Evolutionary conservation across 2,888 invertebrate genomes (phyloP).

Genomic region (Melipona bicolor): DNA sequence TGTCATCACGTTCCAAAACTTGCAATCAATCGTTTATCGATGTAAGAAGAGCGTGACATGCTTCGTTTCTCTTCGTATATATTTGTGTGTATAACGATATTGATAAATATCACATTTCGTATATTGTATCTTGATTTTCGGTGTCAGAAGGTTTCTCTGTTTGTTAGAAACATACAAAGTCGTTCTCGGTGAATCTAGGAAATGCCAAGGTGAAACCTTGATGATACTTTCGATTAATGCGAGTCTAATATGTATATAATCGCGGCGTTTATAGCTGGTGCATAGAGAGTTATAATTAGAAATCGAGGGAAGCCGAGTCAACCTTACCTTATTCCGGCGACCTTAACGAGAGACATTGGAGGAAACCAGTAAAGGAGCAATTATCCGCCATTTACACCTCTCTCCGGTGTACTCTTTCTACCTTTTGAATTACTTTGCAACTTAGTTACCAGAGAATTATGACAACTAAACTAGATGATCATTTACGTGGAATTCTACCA

Average conservation of each 20-base stretch:
- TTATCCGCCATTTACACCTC: background rate
- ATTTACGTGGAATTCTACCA: too few species aligned
- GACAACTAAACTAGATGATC: background rate
- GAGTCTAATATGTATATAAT: conserved; percentile 38
- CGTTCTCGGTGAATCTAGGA: conserved; percentile 4
- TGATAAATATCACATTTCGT: background rate
- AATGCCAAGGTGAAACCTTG: conserved; percentile 44
- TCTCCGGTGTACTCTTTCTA: background rate
- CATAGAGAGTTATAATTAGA: conserved; percentile 54
- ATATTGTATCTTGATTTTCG: background rate
- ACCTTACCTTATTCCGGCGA: conserved; percentile 50
- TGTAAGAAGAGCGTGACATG: background rate
- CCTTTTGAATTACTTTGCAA: background rate
- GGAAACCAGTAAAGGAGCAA: conserved; percentile 14
- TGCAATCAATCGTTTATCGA: too few species aligned
- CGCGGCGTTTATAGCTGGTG: conserved; percentile 32
- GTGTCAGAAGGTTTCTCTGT: background rate
- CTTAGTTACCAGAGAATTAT: background rate
- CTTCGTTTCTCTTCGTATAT: background rate
- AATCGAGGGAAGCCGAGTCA: conserved; percentile 26
- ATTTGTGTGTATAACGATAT: background rate
- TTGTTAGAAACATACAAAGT: conserved; percentile 27
- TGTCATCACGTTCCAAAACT: background rate
- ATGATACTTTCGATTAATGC: conserved; percentile 43
- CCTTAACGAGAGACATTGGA: conserved; percentile 17